A percentile compares a stretch with the other conserved stretches of the same genome.
phyloP scores from a whole-genome alignment of 2,797 vertebrate species.

The Strix occidentalis region DNA sequence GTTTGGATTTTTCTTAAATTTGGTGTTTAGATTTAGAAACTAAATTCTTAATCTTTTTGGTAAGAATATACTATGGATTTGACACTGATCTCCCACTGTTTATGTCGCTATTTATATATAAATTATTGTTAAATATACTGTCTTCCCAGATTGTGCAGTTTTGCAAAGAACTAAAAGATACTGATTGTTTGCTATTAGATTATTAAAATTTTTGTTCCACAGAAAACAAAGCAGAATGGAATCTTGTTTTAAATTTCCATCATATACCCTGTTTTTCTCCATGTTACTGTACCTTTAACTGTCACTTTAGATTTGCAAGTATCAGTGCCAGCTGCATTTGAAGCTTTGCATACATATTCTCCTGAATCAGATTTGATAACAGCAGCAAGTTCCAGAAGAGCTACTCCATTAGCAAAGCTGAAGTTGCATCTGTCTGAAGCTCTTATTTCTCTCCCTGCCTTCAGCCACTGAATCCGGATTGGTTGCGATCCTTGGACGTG shows the following conservation, averaged over 20 bases:
- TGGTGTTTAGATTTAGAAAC: neutral
- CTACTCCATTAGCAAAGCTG: slow-evolving; percentile 86
- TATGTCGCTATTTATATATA: neutral
- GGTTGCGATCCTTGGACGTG: slow-evolving; percentile 89
- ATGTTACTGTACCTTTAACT: slow-evolving; percentile 85
- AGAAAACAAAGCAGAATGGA: neutral
- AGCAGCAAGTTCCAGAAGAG: slow-evolving; percentile 84
- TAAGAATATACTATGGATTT: neutral
- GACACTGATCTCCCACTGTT: neutral
- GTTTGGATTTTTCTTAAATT: neutral
- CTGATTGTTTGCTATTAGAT: neutral
- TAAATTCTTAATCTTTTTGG: neutral
- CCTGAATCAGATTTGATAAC: slow-evolving; percentile 84
- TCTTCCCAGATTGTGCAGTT: neutral
- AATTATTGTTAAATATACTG: neutral
- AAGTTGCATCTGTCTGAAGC: slow-evolving; percentile 84
- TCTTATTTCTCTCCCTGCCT: slow-evolving; percentile 89
- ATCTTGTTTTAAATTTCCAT: neutral
- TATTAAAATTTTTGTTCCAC: neutral
- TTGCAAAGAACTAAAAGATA: neutral
- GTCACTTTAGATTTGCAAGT: slow-evolving; percentile 91
- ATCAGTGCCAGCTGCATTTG: slow-evolving; percentile 88
- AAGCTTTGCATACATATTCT: slow-evolving; percentile 96
- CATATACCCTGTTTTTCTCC: neutral
- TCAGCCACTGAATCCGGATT: slow-evolving; percentile 93